phyloP scores from a whole-genome alignment of 2,888 invertebrate species.

The Luffia ferchaultella region DNA sequence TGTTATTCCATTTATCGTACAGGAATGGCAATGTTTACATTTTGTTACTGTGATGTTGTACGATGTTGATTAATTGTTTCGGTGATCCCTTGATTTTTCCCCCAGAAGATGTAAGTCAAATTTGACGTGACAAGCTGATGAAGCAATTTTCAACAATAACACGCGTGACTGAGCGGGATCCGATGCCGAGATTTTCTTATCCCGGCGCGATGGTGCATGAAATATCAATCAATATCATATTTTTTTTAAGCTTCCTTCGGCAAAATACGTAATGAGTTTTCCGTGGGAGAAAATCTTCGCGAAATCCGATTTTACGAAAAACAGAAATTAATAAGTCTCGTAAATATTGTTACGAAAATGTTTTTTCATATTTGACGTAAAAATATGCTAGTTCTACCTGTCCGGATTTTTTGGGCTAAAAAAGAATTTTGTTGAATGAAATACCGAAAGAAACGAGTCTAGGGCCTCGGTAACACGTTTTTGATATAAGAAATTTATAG shows the following conservation, averaged over 20 bases:
- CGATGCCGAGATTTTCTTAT: not conserved
- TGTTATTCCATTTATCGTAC: too few relatives aligned
- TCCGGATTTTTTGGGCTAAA: too few relatives aligned
- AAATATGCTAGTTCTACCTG: too few relatives aligned
- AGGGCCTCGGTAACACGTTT: too few relatives aligned
- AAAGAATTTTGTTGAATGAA: too few relatives aligned
- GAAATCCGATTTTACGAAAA: not conserved
- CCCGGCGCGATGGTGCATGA: not conserved
- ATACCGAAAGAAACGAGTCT: too few relatives aligned
- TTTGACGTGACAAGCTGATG: not conserved
- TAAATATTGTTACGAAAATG: too few relatives aligned
- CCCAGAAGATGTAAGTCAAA: not conserved
- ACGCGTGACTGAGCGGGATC: constrained; percentile 28
- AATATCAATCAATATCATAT: not conserved
- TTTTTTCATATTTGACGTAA: too few relatives aligned
- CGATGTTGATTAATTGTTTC: not conserved
- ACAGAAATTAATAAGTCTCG: too few relatives aligned
- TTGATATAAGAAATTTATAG: too few relatives aligned
- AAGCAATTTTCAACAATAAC: constrained; percentile 33
- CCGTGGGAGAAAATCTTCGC: not conserved
- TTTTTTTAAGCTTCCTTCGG: not conserved
- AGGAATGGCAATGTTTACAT: too few relatives aligned
- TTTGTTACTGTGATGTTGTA: not conserved
- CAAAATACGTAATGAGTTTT: not conserved
- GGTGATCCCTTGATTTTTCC: not conserved